phyloP scores from a whole-genome alignment of 2,888 invertebrate genomes.

The Tyria jacobaeae region DNA sequence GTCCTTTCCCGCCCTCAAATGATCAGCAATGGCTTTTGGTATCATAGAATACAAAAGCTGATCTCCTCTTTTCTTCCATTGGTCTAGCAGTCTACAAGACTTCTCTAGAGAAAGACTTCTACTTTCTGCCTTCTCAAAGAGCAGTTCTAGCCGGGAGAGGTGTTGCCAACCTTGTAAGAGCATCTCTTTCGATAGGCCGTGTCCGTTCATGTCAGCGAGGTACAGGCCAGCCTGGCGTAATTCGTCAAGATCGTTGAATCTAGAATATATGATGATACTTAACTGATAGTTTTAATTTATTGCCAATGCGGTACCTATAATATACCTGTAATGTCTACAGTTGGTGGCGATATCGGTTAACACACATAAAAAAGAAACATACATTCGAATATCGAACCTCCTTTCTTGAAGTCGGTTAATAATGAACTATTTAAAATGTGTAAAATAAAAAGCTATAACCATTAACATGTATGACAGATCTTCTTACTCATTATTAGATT shows the following conservation, averaged over 20 bases:
- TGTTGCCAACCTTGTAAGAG: constrained; percentile 95
- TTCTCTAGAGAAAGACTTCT: constrained; percentile 92
- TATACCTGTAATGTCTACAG: too few species aligned
- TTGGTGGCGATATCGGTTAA: too few species aligned
- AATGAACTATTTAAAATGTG: too few species aligned
- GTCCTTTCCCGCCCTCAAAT: constrained; percentile 91
- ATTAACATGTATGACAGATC: too few species aligned
- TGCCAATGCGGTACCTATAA: too few species aligned
- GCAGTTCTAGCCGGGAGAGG: constrained; percentile 91
- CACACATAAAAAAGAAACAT: too few species aligned
- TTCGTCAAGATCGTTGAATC: constrained; percentile 94
- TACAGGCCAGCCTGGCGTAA: constrained; percentile 92
- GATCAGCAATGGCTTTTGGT: constrained; percentile 93
- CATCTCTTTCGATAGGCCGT: constrained; percentile 94
- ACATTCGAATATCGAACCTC: too few species aligned
- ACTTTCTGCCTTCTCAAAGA: constrained; percentile 94
- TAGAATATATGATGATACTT: constrained; percentile 63
- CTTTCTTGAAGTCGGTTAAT: too few species aligned
- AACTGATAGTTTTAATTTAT: too few species aligned
- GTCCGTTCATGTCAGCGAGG: constrained; percentile 94
- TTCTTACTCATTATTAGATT: too few species aligned
- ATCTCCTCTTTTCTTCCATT: constrained; percentile 95
- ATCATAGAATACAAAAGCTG: constrained; percentile 97
- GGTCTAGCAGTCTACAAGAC: constrained; percentile 91
- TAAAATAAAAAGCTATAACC: too few species aligned